Percentiles rank a stretch among this genome's conserved stretches.
Conservation (phyloP, 2,797 vertebrate species). For the Melopsittacus undulatus region DNA sequence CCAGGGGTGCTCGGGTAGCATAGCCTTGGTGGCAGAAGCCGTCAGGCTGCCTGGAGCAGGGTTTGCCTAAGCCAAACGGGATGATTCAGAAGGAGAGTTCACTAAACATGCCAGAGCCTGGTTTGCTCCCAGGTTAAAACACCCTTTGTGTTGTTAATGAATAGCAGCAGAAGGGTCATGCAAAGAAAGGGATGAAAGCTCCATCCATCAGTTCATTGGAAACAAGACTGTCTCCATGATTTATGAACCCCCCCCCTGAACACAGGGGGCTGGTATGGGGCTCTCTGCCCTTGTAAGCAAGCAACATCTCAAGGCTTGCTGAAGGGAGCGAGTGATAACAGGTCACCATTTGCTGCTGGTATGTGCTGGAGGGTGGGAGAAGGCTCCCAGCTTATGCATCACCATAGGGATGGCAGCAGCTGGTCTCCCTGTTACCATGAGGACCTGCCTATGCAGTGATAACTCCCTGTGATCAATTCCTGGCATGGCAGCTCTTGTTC, state of each 20-base stretch:
- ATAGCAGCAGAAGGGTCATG: not conserved
- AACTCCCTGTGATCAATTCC: not conserved
- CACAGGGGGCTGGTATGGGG: not conserved
- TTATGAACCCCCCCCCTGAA: not conserved
- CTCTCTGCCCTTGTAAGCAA: rapidly evolving
- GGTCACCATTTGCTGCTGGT: not conserved
- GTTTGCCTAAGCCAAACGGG: too few relatives aligned
- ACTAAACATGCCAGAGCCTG: not conserved
- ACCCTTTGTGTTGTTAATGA: not conserved
- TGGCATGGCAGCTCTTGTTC: not conserved
- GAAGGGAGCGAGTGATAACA: rapidly evolving
- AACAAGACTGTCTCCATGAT: not conserved
- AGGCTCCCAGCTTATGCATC: not conserved
- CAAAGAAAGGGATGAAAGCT: not conserved
- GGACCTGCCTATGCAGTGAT: not conserved
- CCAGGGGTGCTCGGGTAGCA: rapidly evolving
- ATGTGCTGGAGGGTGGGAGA: not conserved
- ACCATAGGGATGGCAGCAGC: not conserved
- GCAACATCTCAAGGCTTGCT: not conserved
- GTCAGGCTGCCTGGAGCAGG: too few relatives aligned
- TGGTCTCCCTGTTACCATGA: not conserved
- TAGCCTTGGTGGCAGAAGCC: not conserved
- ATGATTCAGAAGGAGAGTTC: too few relatives aligned
- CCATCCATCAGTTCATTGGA: constrained; percentile 1
- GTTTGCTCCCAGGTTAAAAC: not conserved